Conservation (phyloP, 2,888 invertebrate species). For the Rhagium mordax region DNA sequence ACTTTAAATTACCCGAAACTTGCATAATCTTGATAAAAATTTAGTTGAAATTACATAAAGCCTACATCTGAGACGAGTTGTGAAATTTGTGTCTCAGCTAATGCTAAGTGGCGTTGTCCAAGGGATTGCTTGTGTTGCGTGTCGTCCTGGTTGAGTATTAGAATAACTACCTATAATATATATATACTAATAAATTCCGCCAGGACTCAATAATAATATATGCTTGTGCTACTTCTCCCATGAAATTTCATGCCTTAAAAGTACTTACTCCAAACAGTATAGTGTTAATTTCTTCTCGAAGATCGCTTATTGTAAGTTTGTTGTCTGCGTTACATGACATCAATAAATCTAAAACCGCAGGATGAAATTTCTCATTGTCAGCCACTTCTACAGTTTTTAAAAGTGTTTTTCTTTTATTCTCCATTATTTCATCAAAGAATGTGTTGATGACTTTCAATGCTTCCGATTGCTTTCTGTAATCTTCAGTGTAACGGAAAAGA, state of each 20-base stretch:
- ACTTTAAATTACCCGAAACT: too few relatives aligned
- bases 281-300: slow-evolving; percentile 12
- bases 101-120: too few relatives aligned
- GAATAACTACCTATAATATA: too few relatives aligned
- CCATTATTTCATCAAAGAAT: slow-evolving; percentile 26
- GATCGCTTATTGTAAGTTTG: background rate
- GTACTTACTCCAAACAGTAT: slow-evolving; percentile 1
- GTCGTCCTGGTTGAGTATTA: too few relatives aligned
- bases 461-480: slow-evolving; percentile 74
- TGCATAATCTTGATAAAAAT: too few relatives aligned
- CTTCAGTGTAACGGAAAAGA: slow-evolving; percentile 71
- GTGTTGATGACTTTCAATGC: slow-evolving; percentile 23
- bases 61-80: too few relatives aligned
- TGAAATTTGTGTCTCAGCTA: too few relatives aligned
- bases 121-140: too few relatives aligned
- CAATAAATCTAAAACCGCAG: background rate
- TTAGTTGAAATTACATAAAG: too few relatives aligned
- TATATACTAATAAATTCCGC: too few relatives aligned
- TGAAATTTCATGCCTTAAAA: background rate
- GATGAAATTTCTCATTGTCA: background rate
- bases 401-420: slow-evolving; percentile 6
- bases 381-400: background rate
- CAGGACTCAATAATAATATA: too few relatives aligned
- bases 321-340: background rate
- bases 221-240: too few relatives aligned